Evolutionary conservation across 2,113 vertebrate species (phyloP).

Genomic region (Coturnix japonica): DNA sequence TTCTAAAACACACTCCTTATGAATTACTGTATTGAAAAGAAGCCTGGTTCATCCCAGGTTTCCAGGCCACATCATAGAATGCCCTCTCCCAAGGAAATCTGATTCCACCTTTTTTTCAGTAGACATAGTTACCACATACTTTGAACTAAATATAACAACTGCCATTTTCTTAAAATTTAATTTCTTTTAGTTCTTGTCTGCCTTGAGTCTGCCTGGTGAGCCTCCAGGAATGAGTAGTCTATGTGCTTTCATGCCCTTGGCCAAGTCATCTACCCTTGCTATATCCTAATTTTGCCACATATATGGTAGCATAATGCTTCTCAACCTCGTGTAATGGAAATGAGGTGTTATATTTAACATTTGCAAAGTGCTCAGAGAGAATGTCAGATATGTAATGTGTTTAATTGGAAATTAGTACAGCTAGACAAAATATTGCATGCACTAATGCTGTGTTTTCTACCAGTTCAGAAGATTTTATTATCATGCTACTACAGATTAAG

Average conservation of each 20-base stretch:
- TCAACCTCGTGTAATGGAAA: neutral
- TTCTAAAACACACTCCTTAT: neutral
- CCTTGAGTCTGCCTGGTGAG: neutral
- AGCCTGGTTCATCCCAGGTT: neutral
- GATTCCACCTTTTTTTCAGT: neutral
- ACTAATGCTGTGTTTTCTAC: neutral
- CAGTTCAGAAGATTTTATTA: neutral
- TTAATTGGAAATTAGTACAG: neutral
- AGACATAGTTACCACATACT: neutral
- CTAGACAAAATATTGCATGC: neutral
- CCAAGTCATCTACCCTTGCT: neutral
- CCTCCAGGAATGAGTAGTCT: neutral
- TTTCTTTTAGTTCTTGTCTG: neutral
- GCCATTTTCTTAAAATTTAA: neutral
- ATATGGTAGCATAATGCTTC: neutral
- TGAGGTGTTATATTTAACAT: neutral
- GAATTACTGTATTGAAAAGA: neutral
- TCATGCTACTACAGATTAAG: neutral
- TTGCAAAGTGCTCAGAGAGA: neutral
- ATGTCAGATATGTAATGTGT: neutral
- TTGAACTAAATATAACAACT: neutral
- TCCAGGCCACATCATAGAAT: neutral
- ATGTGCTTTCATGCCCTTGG: slow-evolving; percentile 2
- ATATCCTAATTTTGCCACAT: neutral
- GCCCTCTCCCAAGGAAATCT: neutral